Conservation (phyloP, 2,888 invertebrate species). For the Protodeltote pygarga region DNA sequence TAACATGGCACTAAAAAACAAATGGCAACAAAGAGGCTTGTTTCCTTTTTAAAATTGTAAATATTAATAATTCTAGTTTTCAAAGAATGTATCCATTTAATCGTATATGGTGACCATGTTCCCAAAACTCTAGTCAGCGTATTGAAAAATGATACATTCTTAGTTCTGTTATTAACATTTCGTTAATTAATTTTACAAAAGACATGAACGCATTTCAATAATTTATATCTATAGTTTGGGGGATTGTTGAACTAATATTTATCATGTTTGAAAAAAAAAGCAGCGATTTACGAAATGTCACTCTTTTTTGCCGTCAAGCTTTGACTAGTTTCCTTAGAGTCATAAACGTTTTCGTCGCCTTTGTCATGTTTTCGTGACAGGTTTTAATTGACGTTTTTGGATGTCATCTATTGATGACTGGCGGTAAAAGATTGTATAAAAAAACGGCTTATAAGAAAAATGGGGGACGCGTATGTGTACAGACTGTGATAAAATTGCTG, state of each 20-base stretch:
- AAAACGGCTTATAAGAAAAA: slow-evolving; percentile 6
- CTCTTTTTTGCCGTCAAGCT: too few species aligned
- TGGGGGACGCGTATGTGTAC: slow-evolving; percentile 50
- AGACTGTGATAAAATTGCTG: slow-evolving; percentile 69
- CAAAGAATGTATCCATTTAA: slow-evolving; percentile 15
- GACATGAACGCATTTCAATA: slow-evolving; percentile 23
- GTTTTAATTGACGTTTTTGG: too few species aligned
- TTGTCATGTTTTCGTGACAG: too few species aligned
- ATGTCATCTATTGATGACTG: too few species aligned
- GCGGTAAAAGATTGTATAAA: too few species aligned
- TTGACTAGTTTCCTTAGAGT: too few species aligned
- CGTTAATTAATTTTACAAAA: slow-evolving; percentile 8
- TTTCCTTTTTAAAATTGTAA: slow-evolving; percentile 27
- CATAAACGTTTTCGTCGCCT: too few species aligned
- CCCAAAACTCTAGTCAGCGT: slow-evolving; percentile 28
- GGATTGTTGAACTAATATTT: neutral
- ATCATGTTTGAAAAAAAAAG: neutral
- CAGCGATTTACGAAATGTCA: too few species aligned
- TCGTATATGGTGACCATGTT: slow-evolving; percentile 11
- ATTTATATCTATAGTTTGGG: neutral
- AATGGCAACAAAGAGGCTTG: slow-evolving; percentile 25
- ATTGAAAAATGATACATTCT: slow-evolving; percentile 33
- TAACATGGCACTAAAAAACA: slow-evolving; percentile 6
- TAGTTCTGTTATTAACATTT: neutral
- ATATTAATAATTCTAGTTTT: slow-evolving; percentile 20